Percentiles rank a stretch among this genome's conserved stretches.
Conservation (phyloP, 2,113 vertebrate species). For the Litocranius walleri region DNA sequence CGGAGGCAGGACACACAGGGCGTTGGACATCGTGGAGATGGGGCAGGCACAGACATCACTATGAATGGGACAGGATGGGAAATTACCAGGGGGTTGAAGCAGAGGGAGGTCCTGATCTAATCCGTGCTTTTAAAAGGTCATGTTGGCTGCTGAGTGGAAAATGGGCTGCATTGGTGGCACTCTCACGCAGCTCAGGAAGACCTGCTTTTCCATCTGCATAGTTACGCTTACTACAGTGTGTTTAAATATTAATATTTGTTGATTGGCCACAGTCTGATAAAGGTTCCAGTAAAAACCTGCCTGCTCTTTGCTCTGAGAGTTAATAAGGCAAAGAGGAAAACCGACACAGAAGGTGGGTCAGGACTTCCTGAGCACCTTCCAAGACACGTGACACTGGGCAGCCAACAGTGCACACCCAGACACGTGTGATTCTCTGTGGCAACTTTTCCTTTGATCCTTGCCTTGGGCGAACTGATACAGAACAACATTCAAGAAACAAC, state of each 20-base stretch:
- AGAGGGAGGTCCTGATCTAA: not conserved
- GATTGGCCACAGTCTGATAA: not conserved
- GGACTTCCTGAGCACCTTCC: not conserved
- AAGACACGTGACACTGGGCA: not conserved
- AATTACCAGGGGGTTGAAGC: not conserved
- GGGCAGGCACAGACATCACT: not conserved
- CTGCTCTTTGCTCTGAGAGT: not conserved
- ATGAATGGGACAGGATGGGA: not conserved
- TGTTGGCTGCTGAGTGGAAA: not conserved
- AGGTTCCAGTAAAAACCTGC: not conserved
- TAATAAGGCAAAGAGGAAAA: not conserved
- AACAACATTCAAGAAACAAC: not conserved
- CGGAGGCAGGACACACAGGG: not conserved
- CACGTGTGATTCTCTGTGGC: not conserved
- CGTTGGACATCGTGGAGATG: not conserved
- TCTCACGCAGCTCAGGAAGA: not conserved
- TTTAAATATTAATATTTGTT: conserved; percentile 24
- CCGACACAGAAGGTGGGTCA: fast-evolving
- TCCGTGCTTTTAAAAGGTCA: not conserved
- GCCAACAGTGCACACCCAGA: not conserved
- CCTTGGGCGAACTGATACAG: not conserved
- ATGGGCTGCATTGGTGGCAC: not conserved
- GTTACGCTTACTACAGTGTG: not conserved
- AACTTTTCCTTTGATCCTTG: not conserved
- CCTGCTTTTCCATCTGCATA: not conserved